Base-by-base conservation (phyloP, 2,113 vertebrate species). In the Spermophilus dauricus region DNA sequence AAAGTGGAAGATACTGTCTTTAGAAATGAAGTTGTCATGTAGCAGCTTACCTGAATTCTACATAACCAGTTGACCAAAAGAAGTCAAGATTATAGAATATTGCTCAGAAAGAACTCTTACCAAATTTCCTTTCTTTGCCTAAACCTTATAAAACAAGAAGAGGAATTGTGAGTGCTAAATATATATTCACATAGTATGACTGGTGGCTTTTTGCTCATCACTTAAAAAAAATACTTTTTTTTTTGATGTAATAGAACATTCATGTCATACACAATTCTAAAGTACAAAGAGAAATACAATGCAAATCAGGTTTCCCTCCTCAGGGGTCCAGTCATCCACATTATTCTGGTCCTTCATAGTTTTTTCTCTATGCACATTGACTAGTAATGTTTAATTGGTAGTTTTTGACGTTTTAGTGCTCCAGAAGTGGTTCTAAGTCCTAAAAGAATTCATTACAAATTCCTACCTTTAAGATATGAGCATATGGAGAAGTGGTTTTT, bases 121-220 rank as follows among this genome's bases (percentile, higher is more conserved):
- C 34, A 69, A 61, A 63, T 93, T 82, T 24, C 26, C 30, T 48
- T 67, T 22, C 17, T 93, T 90, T 76, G n/a, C 34, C 76, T 63
- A 89, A 94, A 58, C 7, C 7, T 77, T 72, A 28, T 94, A 83
- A 95, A 90, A 90, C 13, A 24, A 89, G 88, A 92, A 94, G 14
- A 69, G 16, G n/a, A 82, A 82, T 93, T 78, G 58, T 42, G 30
- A 70, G 17, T 73, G 37, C 20, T 63, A 94, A 34, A 94, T 51
- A 76, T 81, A 18, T 53, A 45, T 90, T 32, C 17, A 89, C 48
- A 45, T 2, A 78, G 34, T 45, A 34, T 18, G 14, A 58, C 48
- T 34, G 58, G 10, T 73, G 34, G 92, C 30, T 61, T 81, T 67
- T 53, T 89, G 5, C 13, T 94, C 53, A 70, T 30, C 16, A n/a